Base-by-base conservation (phyloP, 2,113 vertebrate species). In the Sapayoa aenigma region DNA sequence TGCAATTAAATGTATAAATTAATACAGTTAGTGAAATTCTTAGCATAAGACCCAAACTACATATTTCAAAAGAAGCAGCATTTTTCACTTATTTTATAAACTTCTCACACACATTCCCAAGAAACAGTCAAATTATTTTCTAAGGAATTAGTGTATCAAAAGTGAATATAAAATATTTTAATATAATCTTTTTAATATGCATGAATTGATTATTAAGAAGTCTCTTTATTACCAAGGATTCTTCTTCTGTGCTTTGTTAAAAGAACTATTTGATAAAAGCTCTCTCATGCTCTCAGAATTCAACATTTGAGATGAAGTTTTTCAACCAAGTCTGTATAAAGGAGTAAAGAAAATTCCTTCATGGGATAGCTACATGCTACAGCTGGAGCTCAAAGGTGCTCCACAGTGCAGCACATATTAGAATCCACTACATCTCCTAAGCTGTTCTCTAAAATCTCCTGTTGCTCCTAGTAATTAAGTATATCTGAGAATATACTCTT, bases 321-420 rank as follows among this genome's bases (percentile, higher is more conserved):
- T 66, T 59, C 35, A 68, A 55, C 4, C 0, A 0, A 67, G 59
- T 6, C 25, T 44, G 9, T 16, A 24, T 3, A 58, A 74, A 67
- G 8, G 15, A 63, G 5, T 68, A 62, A 69, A 67, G n/a, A 74
- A 72, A 91, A 56, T 47, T 73, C 14, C 74, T 80, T 53, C 35
- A 41, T 0, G 0, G 14, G 9, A 73, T 28, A 47, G n/a, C 39
- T 39, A 33, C 12, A 27, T 35, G 49, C 41, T 9, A 19, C 20
- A 63, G 46, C 19, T 74, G 49, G 19, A 89, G 21, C 21, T 6
- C 46, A 77, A 50, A 47, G 6, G 2, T 49, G 53, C 37, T 75
- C 11, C n/a, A 35, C 10, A 60, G 30, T 11, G 14, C 7, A 62
- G 31, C 0, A 0, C 33, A 66, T 27, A 89, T 73, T 30, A 68